Evolutionary conservation across 2,888 invertebrate species (phyloP).

Genomic region (Melanchra persicariae): DNA sequence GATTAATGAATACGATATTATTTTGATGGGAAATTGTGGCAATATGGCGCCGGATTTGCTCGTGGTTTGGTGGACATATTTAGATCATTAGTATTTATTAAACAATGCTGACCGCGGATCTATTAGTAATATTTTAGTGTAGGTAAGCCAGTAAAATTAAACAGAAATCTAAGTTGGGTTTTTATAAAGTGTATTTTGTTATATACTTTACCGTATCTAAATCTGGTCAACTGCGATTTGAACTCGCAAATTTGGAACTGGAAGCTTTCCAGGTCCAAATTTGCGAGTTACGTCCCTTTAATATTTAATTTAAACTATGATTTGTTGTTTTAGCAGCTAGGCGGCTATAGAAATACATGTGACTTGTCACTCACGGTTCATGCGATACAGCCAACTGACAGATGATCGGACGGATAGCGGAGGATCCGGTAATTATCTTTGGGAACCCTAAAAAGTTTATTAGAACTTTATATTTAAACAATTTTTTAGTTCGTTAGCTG

Average conservation of each 20-base stretch:
- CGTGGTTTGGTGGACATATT: not conserved
- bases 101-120: not conserved
- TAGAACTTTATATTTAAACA: not conserved
- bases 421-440: no score
- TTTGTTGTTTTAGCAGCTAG: no score
- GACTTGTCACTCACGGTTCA: no score
- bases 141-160: not conserved
- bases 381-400: no score
- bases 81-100: conserved; percentile 2
- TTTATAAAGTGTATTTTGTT: not conserved
- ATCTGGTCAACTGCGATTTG: no score
- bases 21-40: conserved; percentile 39
- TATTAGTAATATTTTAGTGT: conserved; percentile 5
- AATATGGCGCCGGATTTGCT: conserved; percentile 2
- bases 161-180: not conserved
- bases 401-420: not conserved
- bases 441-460: not conserved
- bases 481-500: conserved; percentile 50
- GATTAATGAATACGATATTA: conserved; percentile 26
- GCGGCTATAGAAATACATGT: no score
- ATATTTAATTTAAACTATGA: no score
- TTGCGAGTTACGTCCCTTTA: no score
- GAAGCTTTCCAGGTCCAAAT: no score
- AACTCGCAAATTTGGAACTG: no score
- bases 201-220: no score